These are phyloP conservation scores for Netelia inedita DNA, from an alignment of 2,888 invertebrate species.

Conservation along the genomic window DNA sequence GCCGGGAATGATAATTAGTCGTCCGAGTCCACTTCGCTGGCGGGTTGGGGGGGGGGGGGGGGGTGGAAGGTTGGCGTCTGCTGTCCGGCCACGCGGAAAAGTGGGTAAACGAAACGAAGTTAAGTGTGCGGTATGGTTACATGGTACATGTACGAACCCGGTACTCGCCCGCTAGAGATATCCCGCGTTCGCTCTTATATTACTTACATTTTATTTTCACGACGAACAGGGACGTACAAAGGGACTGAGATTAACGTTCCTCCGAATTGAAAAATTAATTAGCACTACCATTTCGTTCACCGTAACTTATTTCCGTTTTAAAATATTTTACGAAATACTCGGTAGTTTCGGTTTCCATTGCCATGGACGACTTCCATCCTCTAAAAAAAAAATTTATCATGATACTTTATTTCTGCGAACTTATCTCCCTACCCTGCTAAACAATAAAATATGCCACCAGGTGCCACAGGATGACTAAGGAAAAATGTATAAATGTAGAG, in stretches of 20 bases:
- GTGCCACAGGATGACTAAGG: no score
- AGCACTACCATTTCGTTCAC: not conserved
- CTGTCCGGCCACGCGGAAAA: constrained; percentile 37
- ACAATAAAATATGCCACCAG: no score
- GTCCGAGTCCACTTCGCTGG: constrained; percentile 47
- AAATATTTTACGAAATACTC: not conserved
- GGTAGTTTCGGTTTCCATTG: no score
- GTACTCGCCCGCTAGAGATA: constrained; percentile 24
- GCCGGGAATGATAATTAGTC: constrained; percentile 61
- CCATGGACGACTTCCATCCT: no score
- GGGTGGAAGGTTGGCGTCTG: constrained; percentile 23
- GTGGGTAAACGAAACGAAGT: constrained; percentile 60
- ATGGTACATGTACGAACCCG: constrained; percentile 29
- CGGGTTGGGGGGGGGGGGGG: not conserved
- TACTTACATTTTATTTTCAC: constrained; percentile 31
- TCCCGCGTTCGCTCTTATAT: not conserved
- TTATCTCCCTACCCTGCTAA: no score
- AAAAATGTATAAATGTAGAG: no score
- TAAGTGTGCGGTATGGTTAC: constrained; percentile 54
- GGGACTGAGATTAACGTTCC: not conserved
- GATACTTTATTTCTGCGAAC: no score
- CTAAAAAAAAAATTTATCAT: no score
- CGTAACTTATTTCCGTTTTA: not conserved
- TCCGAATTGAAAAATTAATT: constrained; percentile 4
- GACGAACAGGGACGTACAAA: not conserved